Base-by-base conservation (phyloP, 1,140 invertebrate species). In the Drosophila parabipectinata region DNA sequence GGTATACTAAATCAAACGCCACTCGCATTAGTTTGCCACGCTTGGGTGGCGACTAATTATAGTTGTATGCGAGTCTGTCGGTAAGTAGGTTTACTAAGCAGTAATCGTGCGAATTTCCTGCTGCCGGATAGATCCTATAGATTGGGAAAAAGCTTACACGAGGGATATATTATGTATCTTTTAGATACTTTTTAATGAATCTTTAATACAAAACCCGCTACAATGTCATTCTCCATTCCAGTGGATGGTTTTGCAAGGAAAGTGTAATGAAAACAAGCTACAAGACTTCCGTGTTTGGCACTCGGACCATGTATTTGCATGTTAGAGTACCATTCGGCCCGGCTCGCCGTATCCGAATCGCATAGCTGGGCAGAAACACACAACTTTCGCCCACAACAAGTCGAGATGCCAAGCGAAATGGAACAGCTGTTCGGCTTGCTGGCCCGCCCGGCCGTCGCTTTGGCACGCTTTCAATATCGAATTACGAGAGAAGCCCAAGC, bases 381-480 rank as follows among this genome's bases (percentile, higher is more conserved):
- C 56, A 85, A 85, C 82, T 85, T 87, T 85, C 82, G 82, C 82
- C 82, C 71, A 87, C 82, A 67, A 82, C 59, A 44, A 44, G 14
- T 72, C 54, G 59, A 84, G 78, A 72, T 79, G 80, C 48, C 74
- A 79, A 87, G 64, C 82, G 64, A 81, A 78, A 87, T 85, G 82
- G 82, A 85, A 85, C 82, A 85, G 78, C 82, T 88, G 82, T 78
- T 81, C 60, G 53, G 18, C 41, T 50, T 14, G 30, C 41, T 50
- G 2, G 30, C 30, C 8, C 0, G 56, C 72, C 37, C 53, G 26
- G 45, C 30, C 47, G 52, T 34, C 45, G 66, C 15, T 80, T 62
- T 87, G 82, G 82, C 82, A 85, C 82, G 82, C 82, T 85, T 87
- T 82, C 82, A 85, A 87, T 85, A 81, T 85, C 59, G 75, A 87